A percentile compares a stretch with the other conserved stretches of the same genome.
phyloP scores from a whole-genome alignment of 2,113 vertebrate genomes.

The Lates calcarifer region DNA sequence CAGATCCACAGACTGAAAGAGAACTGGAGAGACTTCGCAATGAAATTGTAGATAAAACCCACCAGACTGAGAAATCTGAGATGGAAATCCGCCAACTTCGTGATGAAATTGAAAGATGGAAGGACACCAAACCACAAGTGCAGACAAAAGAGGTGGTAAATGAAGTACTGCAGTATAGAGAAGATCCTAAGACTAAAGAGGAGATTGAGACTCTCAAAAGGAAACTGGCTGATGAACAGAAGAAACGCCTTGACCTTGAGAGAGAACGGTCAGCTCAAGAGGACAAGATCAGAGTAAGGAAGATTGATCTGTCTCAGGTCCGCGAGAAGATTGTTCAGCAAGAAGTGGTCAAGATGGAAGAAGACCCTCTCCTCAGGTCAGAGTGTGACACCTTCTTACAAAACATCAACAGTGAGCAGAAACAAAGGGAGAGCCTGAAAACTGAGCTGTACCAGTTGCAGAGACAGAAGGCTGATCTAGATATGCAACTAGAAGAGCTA shows the following conservation, averaged over 20 bases:
- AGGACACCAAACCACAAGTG: slow-evolving; percentile 92
- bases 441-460: slow-evolving; percentile 90
- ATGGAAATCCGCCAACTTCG: slow-evolving; percentile 93
- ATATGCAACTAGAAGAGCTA: slow-evolving; percentile 92
- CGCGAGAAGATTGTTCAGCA: slow-evolving; percentile 93
- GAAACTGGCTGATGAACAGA: slow-evolving; percentile 92
- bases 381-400: slow-evolving; percentile 88
- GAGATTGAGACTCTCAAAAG: slow-evolving; percentile 90
- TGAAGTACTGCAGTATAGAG: slow-evolving; percentile 93
- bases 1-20: slow-evolving; percentile 91
- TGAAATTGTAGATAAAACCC: slow-evolving; percentile 94
- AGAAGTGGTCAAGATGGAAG: slow-evolving; percentile 93
- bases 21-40: slow-evolving; percentile 94
- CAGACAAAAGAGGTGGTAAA: slow-evolving; percentile 95
- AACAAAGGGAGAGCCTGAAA: slow-evolving; percentile 88
- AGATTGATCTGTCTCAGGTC: slow-evolving; percentile 91
- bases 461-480: slow-evolving; percentile 88
- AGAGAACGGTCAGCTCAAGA: slow-evolving; percentile 86
- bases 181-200: slow-evolving; percentile 94
- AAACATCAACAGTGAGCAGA: slow-evolving; percentile 91
- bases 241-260: slow-evolving; percentile 92
- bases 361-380: slow-evolving; percentile 89
- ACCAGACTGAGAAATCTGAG: slow-evolving; percentile 91
- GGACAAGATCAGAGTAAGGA: slow-evolving; percentile 89
- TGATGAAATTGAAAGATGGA: slow-evolving; percentile 94